Base-by-base conservation (phyloP, 2,113 vertebrate genomes). In the Cyanocitta stelleri region DNA sequence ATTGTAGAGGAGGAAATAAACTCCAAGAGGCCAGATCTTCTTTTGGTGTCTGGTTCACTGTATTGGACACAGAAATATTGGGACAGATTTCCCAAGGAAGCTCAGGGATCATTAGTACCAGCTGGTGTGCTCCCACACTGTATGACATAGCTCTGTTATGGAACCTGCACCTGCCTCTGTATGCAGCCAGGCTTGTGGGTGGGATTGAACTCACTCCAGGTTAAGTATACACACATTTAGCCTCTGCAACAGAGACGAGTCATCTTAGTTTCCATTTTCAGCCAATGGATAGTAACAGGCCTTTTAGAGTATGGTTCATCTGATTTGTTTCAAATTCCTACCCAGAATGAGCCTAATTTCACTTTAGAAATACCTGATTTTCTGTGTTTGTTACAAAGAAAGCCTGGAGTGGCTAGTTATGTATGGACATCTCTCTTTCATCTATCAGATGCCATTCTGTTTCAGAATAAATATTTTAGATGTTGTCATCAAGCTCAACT, bases 1-100 rank as follows among this genome's bases (percentile, higher is more conserved):
- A 85, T 67, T 87, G 44, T 26, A 61, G 55, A 71, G 33, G 17
- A 86, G 56, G 83, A 95, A 97, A 95, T 93, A 95, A 89, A 84
- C 39, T 97, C 55, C 11, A 39, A 90, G 56, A 87, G 56, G 44
- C 64, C 86, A 86, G 48, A 85, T 93, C 68, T 62, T 95, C 76
- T 52, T 41, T 67, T 84, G 29, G 56, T 88, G 51, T 68, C 79
- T 81, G 82, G 51, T 88, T 96, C 19, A 69, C 13, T n/a, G 19
- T 80, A n/a, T 58, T 77, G 63, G 55, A 93, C 46, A 26, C 43
- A 87, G 64, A 89, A 84, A 59, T 82, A 91, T 2, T 78, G 35
- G 48, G 83, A 32, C 71, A 92, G 52, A 87, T 92, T 90, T 92
- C 76, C 73, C 76, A 78, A 39, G 10, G 55, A 74, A 86, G 64